A percentile compares a stretch with the other conserved stretches of the same genome.
Conservation (phyloP, 2,113 vertebrate species). For the Hemibagrus wyckioides region DNA sequence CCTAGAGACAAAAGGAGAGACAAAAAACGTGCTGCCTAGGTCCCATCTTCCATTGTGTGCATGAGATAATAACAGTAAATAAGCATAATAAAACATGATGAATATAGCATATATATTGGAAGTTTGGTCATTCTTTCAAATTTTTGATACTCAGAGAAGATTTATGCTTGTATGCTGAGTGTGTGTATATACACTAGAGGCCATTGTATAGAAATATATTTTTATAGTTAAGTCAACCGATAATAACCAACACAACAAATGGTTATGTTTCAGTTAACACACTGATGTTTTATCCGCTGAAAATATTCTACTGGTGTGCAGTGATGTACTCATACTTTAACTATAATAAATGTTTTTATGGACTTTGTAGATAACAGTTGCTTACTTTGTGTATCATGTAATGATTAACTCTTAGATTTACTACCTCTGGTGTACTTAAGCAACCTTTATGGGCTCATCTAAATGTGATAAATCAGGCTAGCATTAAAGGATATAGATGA, state of each 20-base stretch:
- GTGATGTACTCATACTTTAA: neutral
- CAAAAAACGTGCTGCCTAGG: slow-evolving; percentile 6
- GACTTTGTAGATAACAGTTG: neutral
- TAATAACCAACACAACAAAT: neutral
- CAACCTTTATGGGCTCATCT: neutral
- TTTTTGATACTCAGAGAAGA: neutral
- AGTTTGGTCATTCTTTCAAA: neutral
- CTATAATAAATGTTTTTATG: neutral
- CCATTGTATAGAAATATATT: neutral
- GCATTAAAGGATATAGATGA: neutral
- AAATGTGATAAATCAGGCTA: neutral
- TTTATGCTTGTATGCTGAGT: neutral
- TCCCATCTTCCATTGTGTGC: neutral
- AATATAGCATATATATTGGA: neutral
- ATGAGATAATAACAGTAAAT: neutral
- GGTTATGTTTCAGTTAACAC: neutral
- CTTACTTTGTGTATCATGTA: neutral
- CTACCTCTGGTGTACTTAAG: neutral
- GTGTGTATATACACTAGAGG: neutral
- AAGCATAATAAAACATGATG: neutral
- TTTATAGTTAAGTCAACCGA: neutral
- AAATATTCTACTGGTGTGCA: neutral
- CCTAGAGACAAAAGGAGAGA: too few species aligned
- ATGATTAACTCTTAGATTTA: slow-evolving; percentile 6
- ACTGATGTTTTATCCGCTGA: neutral